Percentiles rank a stretch among this genome's conserved stretches.
Evolutionary conservation across 2,113 vertebrate genomes (phyloP).

Genomic region (Prolemur simus): DNA sequence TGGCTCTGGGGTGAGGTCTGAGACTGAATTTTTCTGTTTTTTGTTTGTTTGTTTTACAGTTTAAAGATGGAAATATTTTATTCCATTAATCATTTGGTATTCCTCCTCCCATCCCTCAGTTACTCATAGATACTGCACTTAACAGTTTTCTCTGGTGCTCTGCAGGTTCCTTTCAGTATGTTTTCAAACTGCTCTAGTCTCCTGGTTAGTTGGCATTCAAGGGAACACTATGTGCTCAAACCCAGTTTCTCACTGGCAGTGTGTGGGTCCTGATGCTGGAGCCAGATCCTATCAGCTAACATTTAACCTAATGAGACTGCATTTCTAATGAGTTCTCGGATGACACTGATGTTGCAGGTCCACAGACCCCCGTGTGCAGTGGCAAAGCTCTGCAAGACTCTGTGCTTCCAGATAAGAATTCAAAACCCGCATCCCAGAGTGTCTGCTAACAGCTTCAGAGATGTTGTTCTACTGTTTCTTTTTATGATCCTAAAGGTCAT

Average conservation of each 20-base stretch:
- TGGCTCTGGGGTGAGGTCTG: background rate
- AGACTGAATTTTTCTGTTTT: background rate
- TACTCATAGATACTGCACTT: constrained; percentile 12
- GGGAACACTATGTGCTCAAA: constrained; percentile 1
- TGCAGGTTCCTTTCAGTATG: background rate
- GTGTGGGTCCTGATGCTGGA: background rate
- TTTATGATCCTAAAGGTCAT: background rate
- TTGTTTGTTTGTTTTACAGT: background rate
- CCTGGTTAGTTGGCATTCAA: background rate
- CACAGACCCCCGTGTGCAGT: background rate
- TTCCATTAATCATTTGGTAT: constrained; percentile 43
- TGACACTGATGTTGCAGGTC: background rate
- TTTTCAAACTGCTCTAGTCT: constrained; percentile 38
- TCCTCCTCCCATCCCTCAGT: background rate
- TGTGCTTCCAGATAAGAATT: background rate
- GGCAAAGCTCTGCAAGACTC: background rate
- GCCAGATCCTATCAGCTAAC: constrained; percentile 1
- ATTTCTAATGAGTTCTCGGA: background rate
- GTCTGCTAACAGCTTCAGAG: background rate
- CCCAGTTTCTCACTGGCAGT: background rate
- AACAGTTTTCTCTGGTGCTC: background rate
- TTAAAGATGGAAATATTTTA: constrained; percentile 56
- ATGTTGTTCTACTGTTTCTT: background rate
- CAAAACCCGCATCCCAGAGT: background rate
- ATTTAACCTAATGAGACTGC: constrained; percentile 21